Conservation (phyloP, 2,797 vertebrate genomes). For the Novumbra hubbsi region DNA sequence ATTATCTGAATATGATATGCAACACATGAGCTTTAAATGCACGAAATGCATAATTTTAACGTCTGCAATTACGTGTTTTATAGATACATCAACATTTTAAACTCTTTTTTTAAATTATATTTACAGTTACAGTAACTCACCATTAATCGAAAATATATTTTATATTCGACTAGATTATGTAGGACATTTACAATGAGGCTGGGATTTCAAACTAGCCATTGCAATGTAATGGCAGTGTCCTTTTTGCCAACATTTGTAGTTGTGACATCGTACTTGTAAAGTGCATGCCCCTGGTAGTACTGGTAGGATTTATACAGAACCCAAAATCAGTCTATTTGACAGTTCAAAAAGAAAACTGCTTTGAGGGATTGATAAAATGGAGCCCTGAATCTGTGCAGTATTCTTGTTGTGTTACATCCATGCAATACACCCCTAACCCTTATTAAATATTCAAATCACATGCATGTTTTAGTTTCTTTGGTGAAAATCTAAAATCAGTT, state of each 20-base stretch:
- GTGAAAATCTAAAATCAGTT: neutral
- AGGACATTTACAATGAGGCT: neutral
- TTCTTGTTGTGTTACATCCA: neutral
- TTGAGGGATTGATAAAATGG: too few species aligned
- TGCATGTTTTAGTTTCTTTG: neutral
- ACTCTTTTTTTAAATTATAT: neutral
- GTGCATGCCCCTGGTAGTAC: too few species aligned
- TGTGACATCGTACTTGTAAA: too few species aligned
- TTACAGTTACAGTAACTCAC: slow-evolving; percentile 4
- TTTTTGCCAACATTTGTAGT: too few species aligned
- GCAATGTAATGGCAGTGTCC: too few species aligned
- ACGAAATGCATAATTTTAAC: neutral
- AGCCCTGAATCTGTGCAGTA: too few species aligned
- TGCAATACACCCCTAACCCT: neutral
- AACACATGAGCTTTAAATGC: neutral
- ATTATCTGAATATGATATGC: neutral
- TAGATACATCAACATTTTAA: slow-evolving; percentile 4
- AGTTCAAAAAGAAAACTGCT: too few species aligned
- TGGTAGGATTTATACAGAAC: too few species aligned
- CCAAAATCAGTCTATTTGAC: neutral
- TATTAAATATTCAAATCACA: neutral
- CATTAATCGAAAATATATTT: neutral
- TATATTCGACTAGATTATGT: neutral
- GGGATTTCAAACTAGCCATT: too few species aligned
- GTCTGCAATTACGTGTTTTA: neutral